Conservation (phyloP, 1,140 invertebrate species). For the Tachypleus tridentatus region DNA sequence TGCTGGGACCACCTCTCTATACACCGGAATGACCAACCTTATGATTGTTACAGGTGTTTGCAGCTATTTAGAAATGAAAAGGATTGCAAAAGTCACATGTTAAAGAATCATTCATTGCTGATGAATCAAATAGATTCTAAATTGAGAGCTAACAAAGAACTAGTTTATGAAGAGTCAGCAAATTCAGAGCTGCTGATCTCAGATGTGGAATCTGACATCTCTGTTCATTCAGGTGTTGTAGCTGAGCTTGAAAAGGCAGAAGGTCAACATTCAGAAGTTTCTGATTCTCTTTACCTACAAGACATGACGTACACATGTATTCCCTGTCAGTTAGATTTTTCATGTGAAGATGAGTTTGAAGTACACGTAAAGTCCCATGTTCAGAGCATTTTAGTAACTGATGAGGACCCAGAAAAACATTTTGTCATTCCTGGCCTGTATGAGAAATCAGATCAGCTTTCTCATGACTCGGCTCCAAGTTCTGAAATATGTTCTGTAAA, state of each 20-base stretch:
- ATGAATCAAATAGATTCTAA: too few relatives aligned
- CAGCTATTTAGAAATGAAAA: conserved; percentile 6
- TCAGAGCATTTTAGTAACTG: conserved; percentile 8
- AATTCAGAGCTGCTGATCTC: too few relatives aligned
- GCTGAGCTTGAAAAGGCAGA: neutral
- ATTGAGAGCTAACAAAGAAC: too few relatives aligned
- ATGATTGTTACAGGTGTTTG: conserved; percentile 4
- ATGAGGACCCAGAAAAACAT: too few relatives aligned
- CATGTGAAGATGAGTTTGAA: conserved; percentile 14
- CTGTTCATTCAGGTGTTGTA: too few relatives aligned
- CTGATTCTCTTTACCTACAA: neutral
- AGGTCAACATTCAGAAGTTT: neutral
- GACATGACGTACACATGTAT: conserved; percentile 13
- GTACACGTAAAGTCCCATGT: conserved; percentile 12
- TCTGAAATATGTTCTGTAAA: too few relatives aligned
- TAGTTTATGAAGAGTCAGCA: too few relatives aligned
- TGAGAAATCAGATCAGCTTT: too few relatives aligned
- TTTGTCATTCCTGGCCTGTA: too few relatives aligned
- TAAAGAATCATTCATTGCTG: too few relatives aligned
- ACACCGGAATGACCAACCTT: neutral
- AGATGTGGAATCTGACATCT: too few relatives aligned
- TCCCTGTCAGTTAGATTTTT: conserved; percentile 12
- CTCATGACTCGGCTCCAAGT: too few relatives aligned
- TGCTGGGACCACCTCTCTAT: neutral
- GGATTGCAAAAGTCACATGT: conserved; percentile 5